Conservation (phyloP, 2,888 invertebrate genomes). For the Ochropleura plecta region DNA sequence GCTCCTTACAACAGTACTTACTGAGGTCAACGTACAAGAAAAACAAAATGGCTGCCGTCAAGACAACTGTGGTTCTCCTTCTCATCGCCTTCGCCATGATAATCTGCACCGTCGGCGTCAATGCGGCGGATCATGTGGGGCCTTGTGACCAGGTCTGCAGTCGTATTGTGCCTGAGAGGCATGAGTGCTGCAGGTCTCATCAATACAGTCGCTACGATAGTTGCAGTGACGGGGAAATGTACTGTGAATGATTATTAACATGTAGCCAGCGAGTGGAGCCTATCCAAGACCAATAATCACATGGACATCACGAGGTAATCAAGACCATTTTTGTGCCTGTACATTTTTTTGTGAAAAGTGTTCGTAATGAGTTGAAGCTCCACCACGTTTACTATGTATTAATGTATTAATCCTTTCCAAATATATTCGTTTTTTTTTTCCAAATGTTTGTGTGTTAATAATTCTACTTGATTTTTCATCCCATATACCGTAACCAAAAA, state of each 20-base stretch:
- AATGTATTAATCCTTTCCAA: not conserved
- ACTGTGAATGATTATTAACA: not conserved
- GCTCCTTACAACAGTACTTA: conserved; percentile 4
- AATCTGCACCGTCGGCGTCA: conserved; percentile 38
- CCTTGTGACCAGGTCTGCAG: conserved; percentile 42
- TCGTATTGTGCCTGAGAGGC: conserved; percentile 23
- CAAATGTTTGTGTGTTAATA: conserved; percentile 8
- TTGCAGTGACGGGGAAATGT: conserved; percentile 21
- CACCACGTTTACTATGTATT: not conserved
- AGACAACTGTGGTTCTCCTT: conserved; percentile 40
- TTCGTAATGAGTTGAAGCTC: not conserved
- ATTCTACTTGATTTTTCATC: not conserved
- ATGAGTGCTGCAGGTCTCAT: conserved; percentile 26
- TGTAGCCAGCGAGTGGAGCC: not conserved
- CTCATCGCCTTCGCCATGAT: conserved; percentile 36
- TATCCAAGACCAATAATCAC: not conserved
- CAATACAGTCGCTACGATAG: rapidly evolving
- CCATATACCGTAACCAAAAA: not conserved
- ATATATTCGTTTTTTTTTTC: conserved; percentile 8
- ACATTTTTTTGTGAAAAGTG: not conserved
- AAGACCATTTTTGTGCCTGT: not conserved
- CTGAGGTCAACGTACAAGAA: not conserved
- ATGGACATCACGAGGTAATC: conserved; percentile 17
- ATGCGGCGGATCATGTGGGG: not conserved
- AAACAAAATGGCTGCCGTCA: conserved; percentile 41